Percentiles rank a stretch among this genome's conserved stretches.
These are phyloP conservation scores for Cotesia vestalis DNA, from an alignment of 1,140 invertebrate species.

Conservation along the genomic window DNA sequence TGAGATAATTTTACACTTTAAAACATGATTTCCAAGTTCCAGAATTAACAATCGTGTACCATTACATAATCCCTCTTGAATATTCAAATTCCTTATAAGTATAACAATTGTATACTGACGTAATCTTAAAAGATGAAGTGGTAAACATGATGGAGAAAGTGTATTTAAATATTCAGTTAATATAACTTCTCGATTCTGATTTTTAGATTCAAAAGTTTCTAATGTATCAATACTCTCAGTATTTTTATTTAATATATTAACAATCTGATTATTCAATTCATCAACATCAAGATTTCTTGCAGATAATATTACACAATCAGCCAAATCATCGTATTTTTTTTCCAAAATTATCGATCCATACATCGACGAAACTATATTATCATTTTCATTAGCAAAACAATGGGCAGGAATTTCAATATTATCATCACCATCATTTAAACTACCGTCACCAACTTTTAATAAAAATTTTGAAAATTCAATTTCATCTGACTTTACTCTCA, in stretches of 20 bases:
- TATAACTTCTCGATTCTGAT: slow-evolving; percentile 4
- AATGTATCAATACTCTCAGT: slow-evolving; percentile 22
- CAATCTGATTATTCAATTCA: slow-evolving; percentile 39
- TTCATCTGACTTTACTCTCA: neutral
- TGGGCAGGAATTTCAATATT: neutral
- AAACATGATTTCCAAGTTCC: slow-evolving; percentile 35
- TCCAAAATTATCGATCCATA: neutral
- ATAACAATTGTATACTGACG: slow-evolving; percentile 40
- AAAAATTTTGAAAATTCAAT: slow-evolving; percentile 4
- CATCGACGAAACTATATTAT: neutral
- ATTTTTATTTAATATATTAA: slow-evolving; percentile 28
- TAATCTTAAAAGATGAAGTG: slow-evolving; percentile 39
- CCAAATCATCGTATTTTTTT: neutral
- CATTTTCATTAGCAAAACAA: neutral
- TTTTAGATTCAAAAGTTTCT: slow-evolving; percentile 19
- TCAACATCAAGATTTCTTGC: slow-evolving; percentile 29
- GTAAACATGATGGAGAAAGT: slow-evolving; percentile 32
- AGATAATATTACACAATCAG: neutral
- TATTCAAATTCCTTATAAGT: slow-evolving; percentile 37
- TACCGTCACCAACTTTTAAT: neutral
- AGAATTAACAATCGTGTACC: slow-evolving; percentile 36
- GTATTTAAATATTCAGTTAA: slow-evolving; percentile 36
- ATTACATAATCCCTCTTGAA: slow-evolving; percentile 36
- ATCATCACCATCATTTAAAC: neutral
- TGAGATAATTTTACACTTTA: slow-evolving; percentile 35